Evolutionary conservation across 2,113 vertebrate genomes (phyloP).

Genomic region (Oriolus oriolus): DNA sequence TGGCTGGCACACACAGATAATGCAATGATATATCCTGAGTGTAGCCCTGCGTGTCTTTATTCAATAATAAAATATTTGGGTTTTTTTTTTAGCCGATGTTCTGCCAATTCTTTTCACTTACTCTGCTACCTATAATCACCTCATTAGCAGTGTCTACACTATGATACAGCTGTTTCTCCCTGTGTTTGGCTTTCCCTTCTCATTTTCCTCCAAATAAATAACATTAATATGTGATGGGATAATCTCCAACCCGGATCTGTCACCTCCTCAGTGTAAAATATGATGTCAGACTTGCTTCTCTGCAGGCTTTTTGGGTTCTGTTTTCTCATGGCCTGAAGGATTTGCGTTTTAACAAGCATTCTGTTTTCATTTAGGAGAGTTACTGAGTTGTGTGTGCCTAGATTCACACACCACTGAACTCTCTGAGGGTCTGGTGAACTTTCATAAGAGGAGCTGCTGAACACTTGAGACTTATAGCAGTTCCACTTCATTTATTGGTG

Average conservation of each 20-base stretch:
- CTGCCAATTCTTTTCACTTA: not conserved
- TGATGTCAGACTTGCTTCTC: not conserved
- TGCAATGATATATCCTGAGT: not conserved
- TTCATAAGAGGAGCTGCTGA: not conserved
- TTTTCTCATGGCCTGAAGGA: not conserved
- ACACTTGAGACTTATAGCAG: not conserved
- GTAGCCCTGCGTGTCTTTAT: not conserved
- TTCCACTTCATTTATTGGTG: not conserved
- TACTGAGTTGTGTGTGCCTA: not conserved
- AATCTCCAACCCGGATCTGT: not conserved
- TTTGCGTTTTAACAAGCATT: not conserved
- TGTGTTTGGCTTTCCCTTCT: not conserved
- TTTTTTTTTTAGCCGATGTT: not conserved
- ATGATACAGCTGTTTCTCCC: not conserved
- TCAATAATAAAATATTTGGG: not conserved
- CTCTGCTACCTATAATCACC: not conserved
- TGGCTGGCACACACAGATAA: not conserved
- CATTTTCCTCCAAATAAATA: not conserved
- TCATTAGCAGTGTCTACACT: not conserved
- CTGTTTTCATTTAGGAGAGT: not conserved
- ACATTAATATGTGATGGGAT: not conserved
- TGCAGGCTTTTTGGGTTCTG: not conserved
- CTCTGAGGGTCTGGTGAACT: not conserved
- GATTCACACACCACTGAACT: not conserved
- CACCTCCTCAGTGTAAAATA: not conserved